Evolutionary conservation across 1,140 invertebrate genomes (phyloP).

Genomic region (Caenorhabditis brenneri): DNA sequence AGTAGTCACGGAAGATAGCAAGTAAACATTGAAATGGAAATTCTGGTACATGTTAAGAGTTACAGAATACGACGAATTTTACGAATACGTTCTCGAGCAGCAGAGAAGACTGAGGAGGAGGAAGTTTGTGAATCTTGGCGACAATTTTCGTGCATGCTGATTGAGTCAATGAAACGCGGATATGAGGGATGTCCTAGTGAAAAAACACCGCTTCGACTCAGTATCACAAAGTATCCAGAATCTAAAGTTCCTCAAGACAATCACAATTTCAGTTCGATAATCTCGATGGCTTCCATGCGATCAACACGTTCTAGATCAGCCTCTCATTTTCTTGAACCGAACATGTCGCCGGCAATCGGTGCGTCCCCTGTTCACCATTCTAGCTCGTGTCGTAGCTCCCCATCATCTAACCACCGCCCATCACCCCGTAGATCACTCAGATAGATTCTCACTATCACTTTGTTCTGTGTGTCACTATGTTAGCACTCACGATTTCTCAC

Average conservation of each 20-base stretch:
- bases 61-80: conserved; percentile 46
- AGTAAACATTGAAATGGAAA: not conserved
- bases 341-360: conserved; percentile 47
- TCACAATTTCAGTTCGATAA: conserved; percentile 48
- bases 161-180: conserved; percentile 51
- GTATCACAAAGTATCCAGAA: conserved; percentile 49
- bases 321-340: conserved; percentile 45
- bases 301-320: conserved; percentile 45
- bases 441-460: not conserved
- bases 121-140: conserved; percentile 50
- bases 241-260: not conserved
- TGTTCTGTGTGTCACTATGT: not conserved
- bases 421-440: conserved; percentile 32
- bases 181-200: conserved; percentile 54
- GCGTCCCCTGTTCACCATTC: conserved; percentile 24
- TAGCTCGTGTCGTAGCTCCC: conserved; percentile 15
- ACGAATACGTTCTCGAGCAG: conserved; percentile 35
- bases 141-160: conserved; percentile 35
- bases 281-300: conserved; percentile 51
- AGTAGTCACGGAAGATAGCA: conserved; percentile 39
- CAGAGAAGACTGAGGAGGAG: conserved; percentile 49
- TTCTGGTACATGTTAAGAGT: not conserved
- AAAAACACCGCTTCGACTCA: conserved; percentile 50
- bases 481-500: not conserved
- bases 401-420: conserved; percentile 12